Percentiles rank a stretch among this genome's conserved stretches.
Conservation (phyloP, 64 coral and sea anemone genomes). For the Dendronephthya gigantea region DNA sequence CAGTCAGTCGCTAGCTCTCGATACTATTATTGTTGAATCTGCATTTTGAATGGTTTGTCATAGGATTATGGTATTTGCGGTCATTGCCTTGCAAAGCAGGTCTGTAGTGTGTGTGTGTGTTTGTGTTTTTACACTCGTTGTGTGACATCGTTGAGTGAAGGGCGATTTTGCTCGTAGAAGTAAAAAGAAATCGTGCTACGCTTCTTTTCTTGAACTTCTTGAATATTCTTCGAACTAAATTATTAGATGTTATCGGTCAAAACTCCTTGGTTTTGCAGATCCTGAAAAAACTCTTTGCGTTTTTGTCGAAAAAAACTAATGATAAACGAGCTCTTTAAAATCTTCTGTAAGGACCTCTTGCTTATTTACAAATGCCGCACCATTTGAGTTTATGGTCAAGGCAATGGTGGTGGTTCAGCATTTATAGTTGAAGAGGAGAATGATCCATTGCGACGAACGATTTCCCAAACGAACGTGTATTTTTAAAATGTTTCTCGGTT, state of each 20-base stretch:
- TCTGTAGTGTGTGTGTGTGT: neutral
- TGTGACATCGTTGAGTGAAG: neutral
- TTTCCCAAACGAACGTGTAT: neutral
- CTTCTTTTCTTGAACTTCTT: too few relatives aligned
- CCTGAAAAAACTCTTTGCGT: too few relatives aligned
- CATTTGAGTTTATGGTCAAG: too few relatives aligned
- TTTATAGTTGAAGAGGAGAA: neutral
- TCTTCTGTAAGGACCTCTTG: too few relatives aligned
- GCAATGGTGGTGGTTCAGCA: slow-evolving; percentile 23
- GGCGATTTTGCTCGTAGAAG: neutral
- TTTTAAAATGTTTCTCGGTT: neutral
- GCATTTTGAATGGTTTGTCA: neutral
- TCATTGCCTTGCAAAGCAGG: neutral
- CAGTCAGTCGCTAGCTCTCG: neutral
- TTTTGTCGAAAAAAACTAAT: too few relatives aligned
- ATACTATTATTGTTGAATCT: neutral
- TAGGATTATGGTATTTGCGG: neutral
- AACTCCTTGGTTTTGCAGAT: too few relatives aligned
- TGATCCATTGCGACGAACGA: neutral
- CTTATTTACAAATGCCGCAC: too few relatives aligned
- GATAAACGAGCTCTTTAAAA: too few relatives aligned
- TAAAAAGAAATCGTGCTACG: neutral
- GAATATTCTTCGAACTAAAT: too few relatives aligned
- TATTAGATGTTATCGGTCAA: too few relatives aligned
- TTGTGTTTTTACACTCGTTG: too few relatives aligned